Evolutionary conservation across 2,888 invertebrate genomes (phyloP), one percentile per base, ranked within the genome.

Genomic region (Patella ulyssiponensis): DNA sequence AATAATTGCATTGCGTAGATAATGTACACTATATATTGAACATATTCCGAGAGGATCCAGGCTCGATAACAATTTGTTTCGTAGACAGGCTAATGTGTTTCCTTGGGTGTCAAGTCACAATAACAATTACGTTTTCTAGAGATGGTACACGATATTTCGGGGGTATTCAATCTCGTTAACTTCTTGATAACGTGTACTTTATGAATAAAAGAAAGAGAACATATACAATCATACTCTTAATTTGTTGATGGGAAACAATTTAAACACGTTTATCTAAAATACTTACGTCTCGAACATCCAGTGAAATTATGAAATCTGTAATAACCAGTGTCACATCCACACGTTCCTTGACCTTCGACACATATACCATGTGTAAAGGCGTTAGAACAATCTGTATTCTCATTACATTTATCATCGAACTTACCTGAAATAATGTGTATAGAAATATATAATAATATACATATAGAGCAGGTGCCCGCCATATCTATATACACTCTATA

Each of bases 311-410:
- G 73, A 51, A 58, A 71, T 54, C 76, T 72, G 44, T 77, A 77
- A 69, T 73, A 74, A 11, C 77, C 77, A 2, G 73, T 23, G 20
- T 73, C 83, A n/a, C 82, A 77, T 58, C 71, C 75, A 77, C 86
- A 86, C 17, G 79, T 44, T 52, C 85, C 84, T n/a, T 79, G 73
- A 15, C 80, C 74, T 1, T 70, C 70, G n/a, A 72, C 44, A 64
- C 86, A 86, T 17, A 71, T 75, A 71, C 86, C 84, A 74, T 83
- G 51, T 3, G 70, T 14, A n/a, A 84, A 80, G 17, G 84, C 85
- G 64, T 77, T 74, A n/a, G 73, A 76, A 58, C 86, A 86, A 54
- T 84, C 86, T 11, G 54, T 58, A 12, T 80, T 77, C 3, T 51
- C 51, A 11, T 53, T 51, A 70, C 86, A 86, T 14, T 76, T 77